Conservation (phyloP, 2,113 vertebrate genomes). For the Pygoscelis antarcticus region DNA sequence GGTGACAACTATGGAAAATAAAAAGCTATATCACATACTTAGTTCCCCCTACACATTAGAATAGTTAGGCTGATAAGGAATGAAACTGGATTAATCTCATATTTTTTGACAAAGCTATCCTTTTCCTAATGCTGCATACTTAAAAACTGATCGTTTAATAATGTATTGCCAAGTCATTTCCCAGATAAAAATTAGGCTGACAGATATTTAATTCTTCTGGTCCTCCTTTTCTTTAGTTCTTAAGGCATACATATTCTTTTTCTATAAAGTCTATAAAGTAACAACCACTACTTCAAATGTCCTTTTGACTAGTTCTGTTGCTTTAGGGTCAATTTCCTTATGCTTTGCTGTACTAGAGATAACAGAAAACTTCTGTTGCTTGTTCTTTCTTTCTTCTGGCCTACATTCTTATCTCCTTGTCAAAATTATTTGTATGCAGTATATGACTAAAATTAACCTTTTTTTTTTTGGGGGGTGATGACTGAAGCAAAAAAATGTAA, state of each 20-base stretch:
- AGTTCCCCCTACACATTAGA: neutral
- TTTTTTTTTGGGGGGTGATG: neutral
- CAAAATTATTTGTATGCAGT: neutral
- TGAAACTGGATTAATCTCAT: neutral
- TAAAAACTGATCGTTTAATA: neutral
- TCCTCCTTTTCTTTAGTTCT: neutral
- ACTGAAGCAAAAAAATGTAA: neutral
- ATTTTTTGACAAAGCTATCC: neutral
- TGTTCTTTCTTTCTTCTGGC: neutral
- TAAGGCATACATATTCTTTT: neutral
- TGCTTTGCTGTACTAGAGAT: neutral
- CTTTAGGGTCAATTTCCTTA: constrained; percentile 15
- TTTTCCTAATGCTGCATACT: neutral
- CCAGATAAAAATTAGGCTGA: neutral
- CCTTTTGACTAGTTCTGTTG: constrained; percentile 12
- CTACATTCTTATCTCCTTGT: neutral
- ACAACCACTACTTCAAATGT: neutral
- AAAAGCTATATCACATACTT: neutral
- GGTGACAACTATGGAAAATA: neutral
- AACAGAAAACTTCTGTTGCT: neutral
- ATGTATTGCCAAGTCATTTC: neutral
- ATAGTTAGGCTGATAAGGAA: neutral
- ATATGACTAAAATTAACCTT: neutral
- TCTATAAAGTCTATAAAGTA: neutral
- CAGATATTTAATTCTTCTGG: neutral